phyloP scores from a whole-genome alignment of 2,888 invertebrate species.

The Pemphredon lugubris region DNA sequence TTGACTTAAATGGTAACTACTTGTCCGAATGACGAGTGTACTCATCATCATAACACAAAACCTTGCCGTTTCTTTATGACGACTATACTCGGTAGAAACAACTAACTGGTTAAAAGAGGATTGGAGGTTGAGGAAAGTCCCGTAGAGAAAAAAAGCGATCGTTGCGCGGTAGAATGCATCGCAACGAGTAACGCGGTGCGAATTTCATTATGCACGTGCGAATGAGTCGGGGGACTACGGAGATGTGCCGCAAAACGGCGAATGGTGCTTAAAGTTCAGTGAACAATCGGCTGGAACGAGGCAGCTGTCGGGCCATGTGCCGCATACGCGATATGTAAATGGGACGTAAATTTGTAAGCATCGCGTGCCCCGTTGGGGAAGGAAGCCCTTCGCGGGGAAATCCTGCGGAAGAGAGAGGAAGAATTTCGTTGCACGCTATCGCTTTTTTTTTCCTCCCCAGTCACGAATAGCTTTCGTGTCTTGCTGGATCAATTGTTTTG shows the following conservation, averaged over 20 bases:
- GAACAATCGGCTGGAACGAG: conserved; percentile 54
- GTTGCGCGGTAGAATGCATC: neutral
- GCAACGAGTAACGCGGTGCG: conserved; percentile 9
- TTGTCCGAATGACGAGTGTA: too few relatives aligned
- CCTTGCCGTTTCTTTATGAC: too few relatives aligned
- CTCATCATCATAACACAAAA: too few relatives aligned
- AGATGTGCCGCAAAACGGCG: conserved; percentile 9
- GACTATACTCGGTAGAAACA: too few relatives aligned
- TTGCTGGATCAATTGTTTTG: conserved; percentile 24
- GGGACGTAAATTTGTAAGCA: conserved; percentile 56
- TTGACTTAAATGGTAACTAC: too few relatives aligned
- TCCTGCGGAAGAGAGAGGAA: conserved; percentile 43
- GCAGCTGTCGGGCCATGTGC: conserved; percentile 58
- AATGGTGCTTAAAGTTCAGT: conserved; percentile 55
- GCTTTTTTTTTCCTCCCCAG: conserved; percentile 57
- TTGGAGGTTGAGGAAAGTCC: too few relatives aligned
- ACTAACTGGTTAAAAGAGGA: too few relatives aligned
- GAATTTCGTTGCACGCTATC: conserved; percentile 40
- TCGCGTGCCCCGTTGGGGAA: conserved; percentile 47
- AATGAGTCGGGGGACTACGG: conserved; percentile 4
- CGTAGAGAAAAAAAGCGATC: neutral
- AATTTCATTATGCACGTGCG: conserved; percentile 49
- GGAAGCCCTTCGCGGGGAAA: conserved; percentile 52
- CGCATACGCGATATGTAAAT: conserved; percentile 57
- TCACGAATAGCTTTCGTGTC: conserved; percentile 16